Evolutionary conservation across 2,888 invertebrate species (phyloP).

Genomic region (Nudaria mundana): DNA sequence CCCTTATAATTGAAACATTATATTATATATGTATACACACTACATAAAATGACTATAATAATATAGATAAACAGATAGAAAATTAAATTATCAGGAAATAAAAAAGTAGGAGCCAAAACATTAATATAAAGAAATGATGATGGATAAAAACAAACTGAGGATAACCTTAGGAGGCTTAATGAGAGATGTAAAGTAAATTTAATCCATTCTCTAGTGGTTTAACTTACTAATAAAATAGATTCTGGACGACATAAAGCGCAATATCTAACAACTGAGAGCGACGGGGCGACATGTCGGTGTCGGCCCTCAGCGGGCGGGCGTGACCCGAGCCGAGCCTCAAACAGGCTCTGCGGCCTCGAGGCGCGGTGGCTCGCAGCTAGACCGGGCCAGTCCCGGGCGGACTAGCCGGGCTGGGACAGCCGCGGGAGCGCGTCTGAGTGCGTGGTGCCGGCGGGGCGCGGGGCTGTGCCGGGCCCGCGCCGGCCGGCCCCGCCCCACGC

Average conservation of each 20-base stretch:
- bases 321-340: slow-evolving; percentile 46
- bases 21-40: slow-evolving; percentile 8
- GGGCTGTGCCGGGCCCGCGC: slow-evolving; percentile 40
- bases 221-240: slow-evolving; percentile 63
- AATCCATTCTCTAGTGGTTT: slow-evolving; percentile 43
- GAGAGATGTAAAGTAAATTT: slow-evolving; percentile 36
- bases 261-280: slow-evolving; percentile 56
- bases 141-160: slow-evolving; percentile 17
- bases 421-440: slow-evolving; percentile 52
- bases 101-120: slow-evolving; percentile 5
- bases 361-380: slow-evolving; percentile 27
- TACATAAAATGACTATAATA: slow-evolving; percentile 12
- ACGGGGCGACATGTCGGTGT: slow-evolving; percentile 44
- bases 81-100: slow-evolving; percentile 9
- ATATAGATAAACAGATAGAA: slow-evolving; percentile 14
- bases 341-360: slow-evolving; percentile 31
- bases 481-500: slow-evolving; percentile 50
- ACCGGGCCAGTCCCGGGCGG: slow-evolving; percentile 43
- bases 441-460: slow-evolving; percentile 42
- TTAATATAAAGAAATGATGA: slow-evolving; percentile 12
- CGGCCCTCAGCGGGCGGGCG: slow-evolving; percentile 48
- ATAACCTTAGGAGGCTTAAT: slow-evolving; percentile 32
- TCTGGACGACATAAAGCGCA: slow-evolving; percentile 49
- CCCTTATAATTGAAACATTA: slow-evolving; percentile 18
- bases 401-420: background rate